Evolutionary conservation across 1,140 invertebrate species (phyloP), one percentile per base, ranked within the genome.

Genomic region (Aphaenogaster rudis): DNA sequence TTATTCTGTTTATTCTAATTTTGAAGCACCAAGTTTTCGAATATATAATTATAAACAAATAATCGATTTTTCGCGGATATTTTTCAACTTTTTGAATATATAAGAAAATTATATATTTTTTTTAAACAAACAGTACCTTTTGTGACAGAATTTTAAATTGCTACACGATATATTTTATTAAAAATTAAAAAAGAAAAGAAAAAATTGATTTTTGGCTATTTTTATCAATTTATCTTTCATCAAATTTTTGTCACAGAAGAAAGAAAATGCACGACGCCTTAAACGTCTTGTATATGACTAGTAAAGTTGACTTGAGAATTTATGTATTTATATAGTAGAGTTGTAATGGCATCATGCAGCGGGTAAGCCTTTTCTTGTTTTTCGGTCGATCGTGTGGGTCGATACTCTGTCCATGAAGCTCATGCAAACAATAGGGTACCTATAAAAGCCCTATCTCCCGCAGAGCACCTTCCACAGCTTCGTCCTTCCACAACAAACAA

Each of bases 391-490:
- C 87, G n/a, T 92, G 63, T 87, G 79, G 88, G 79, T 91, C 84
- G 88, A 92, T 86, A 86, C 74, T 89, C 87, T 91, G 88, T 86
- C 82, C 91, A 89, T 91, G 91, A 89, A 91, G 91, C 87, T 90
- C 89, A 92, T 92, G 92, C 86, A 91, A 84, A 89, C 81, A 87
- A 90, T 39, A 88, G 84, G 85, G 74, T 86, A 89, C 94, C 96
- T 97, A 98, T 92, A 98, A 97, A 95, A 98, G 96, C 95, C 97
- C 97, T 96, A 98, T 97, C 94, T 98, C 97, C 96, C 97, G 96
- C 95, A 98, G 97, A 94, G 97, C 97, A 95, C 97, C 97, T 96
- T 98, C 97, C 94, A 98, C 97, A 94, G 97, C 97, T 96, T 98
- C 97, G 93, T 98, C 97, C 97, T 98, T 95, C 91, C 91, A 94